phyloP scores from a whole-genome alignment of 2,113 vertebrate genomes.

The Lophius piscatorius region DNA sequence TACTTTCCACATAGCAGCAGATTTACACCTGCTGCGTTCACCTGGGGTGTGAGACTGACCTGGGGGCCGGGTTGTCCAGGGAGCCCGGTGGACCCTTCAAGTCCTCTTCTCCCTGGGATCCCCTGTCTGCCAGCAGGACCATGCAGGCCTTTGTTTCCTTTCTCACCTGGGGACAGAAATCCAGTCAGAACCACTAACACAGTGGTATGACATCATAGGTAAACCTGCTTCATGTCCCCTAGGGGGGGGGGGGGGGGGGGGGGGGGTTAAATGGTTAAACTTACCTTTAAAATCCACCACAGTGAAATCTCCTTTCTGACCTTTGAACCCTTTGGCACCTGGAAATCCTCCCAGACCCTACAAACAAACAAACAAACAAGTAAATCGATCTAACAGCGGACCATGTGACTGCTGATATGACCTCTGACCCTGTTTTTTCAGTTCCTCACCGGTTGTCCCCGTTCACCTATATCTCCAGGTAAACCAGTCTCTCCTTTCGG shows the following conservation, averaged over 20 bases:
- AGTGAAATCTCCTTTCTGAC: slow-evolving; percentile 83
- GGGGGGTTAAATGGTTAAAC: background rate
- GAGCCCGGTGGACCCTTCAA: slow-evolving; percentile 52
- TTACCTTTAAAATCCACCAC: slow-evolving; percentile 66
- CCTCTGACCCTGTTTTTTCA: background rate
- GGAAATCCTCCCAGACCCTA: slow-evolving; percentile 83
- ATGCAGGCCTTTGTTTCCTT: slow-evolving; percentile 43
- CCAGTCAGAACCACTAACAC: background rate
- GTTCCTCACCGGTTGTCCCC: slow-evolving; percentile 59
- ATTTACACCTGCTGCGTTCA: background rate
- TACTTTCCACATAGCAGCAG: no score
- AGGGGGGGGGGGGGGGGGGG: no score
- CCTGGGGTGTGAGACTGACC: slow-evolving; percentile 45
- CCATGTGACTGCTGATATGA: no score
- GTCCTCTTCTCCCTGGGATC: slow-evolving; percentile 75
- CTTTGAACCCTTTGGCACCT: slow-evolving; percentile 85
- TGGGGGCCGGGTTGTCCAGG: slow-evolving; percentile 57
- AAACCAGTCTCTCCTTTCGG: slow-evolving; percentile 58
- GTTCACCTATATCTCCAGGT: slow-evolving; percentile 61
- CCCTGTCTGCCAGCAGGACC: slow-evolving; percentile 79
- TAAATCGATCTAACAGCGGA: background rate
- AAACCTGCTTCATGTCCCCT: no score
- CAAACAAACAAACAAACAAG: background rate
- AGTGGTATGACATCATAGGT: background rate
- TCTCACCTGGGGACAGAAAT: slow-evolving; percentile 60